These are phyloP conservation scores for Harlomillsia oculata DNA, from an alignment of 1,140 invertebrate species.

Conservation along the genomic window DNA sequence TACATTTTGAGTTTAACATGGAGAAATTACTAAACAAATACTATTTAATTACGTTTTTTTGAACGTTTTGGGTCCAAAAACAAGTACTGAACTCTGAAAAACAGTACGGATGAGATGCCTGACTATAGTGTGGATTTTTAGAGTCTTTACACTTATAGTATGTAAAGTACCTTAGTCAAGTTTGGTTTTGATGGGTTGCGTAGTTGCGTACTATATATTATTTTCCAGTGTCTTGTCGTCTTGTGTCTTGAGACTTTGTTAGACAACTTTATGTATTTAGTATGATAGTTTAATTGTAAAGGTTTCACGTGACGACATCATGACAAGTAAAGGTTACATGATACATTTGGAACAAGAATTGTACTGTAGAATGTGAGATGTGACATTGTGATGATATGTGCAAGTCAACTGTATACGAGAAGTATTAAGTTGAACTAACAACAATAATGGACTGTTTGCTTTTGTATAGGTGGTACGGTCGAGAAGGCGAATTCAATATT, in stretches of 20 bases:
- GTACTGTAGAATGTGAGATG: constrained; percentile 82
- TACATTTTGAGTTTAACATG: too few relatives aligned
- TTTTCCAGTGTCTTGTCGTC: constrained; percentile 6
- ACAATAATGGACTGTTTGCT: too few relatives aligned
- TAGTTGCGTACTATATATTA: neutral
- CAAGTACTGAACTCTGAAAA: too few relatives aligned
- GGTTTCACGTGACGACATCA: constrained; percentile 91
- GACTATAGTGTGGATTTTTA: too few relatives aligned
- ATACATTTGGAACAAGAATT: too few relatives aligned
- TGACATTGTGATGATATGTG: constrained; percentile 94
- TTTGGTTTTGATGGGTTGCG: neutral
- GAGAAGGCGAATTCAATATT: constrained; percentile 86
- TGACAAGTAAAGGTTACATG: too few relatives aligned
- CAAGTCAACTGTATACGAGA: too few relatives aligned
- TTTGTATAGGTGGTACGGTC: constrained; percentile 72
- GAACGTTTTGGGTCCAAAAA: too few relatives aligned
- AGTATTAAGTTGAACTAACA: too few relatives aligned
- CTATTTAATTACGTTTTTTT: too few relatives aligned
- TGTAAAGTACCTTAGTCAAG: neutral
- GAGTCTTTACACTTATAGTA: neutral
- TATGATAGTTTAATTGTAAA: constrained; percentile 82
- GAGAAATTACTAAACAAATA: too few relatives aligned
- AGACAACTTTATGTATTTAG: constrained; percentile 95
- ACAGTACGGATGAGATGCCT: too few relatives aligned
- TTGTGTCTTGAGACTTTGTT: constrained; percentile 47